phyloP scores from a whole-genome alignment of 2,888 invertebrate species.

The Tortrix viridana region DNA sequence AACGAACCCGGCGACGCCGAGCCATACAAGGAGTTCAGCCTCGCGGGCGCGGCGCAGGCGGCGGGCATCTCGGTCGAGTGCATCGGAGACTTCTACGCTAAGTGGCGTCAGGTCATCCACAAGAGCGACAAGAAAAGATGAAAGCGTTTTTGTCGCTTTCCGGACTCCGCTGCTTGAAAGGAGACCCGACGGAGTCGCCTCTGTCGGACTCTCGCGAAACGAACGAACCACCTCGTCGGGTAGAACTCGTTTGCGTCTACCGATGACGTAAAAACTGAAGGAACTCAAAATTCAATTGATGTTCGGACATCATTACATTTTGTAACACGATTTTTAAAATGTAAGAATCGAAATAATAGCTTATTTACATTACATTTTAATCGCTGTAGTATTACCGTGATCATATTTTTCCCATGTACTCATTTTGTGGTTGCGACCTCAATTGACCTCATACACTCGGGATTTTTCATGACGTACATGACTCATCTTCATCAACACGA shows the following conservation, averaged over 20 bases:
- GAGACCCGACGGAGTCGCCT: slow-evolving; percentile 50
- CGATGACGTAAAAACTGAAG: slow-evolving; percentile 22
- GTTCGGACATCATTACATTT: slow-evolving; percentile 20
- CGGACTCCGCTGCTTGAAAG: slow-evolving; percentile 63
- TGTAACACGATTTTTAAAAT: slow-evolving; percentile 18
- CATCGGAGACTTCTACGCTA: slow-evolving; percentile 92
- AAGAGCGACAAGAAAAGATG: slow-evolving; percentile 80
- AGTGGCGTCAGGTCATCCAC: slow-evolving; percentile 90
- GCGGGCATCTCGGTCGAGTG: slow-evolving; percentile 93
- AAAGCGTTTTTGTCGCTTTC: slow-evolving; percentile 50
- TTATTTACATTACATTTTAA: slow-evolving; percentile 24
- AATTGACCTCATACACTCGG: slow-evolving; percentile 9
- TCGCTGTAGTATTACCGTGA: slow-evolving; percentile 24
- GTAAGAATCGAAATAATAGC: slow-evolving; percentile 15
- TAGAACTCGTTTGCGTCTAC: slow-evolving; percentile 38
- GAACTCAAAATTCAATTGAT: slow-evolving; percentile 24
- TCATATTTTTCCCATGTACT: slow-evolving; percentile 8
- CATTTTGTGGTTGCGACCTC: slow-evolving; percentile 15
- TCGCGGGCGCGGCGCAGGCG: slow-evolving; percentile 90
- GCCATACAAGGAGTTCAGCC: slow-evolving; percentile 87
- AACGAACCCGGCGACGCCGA: slow-evolving; percentile 77
- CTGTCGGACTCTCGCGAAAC: slow-evolving; percentile 52
- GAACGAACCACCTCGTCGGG: slow-evolving; percentile 47
- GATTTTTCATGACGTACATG: background rate
- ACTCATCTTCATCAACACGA: slow-evolving; percentile 6